Conservation (phyloP, 2,888 invertebrate species). For the Synanthedon andrenaeformis region DNA sequence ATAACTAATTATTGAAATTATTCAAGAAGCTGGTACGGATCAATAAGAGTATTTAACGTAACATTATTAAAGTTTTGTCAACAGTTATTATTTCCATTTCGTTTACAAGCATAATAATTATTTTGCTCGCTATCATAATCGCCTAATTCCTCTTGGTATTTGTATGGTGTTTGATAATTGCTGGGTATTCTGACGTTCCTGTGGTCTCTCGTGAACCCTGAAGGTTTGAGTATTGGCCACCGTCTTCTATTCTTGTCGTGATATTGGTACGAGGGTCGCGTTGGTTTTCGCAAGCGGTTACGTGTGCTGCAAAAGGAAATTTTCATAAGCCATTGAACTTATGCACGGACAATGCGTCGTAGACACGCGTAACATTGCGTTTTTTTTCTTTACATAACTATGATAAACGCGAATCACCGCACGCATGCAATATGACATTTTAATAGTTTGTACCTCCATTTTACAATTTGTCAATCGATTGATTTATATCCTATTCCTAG, state of each 20-base stretch:
- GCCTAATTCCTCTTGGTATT: background rate
- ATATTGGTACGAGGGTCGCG: constrained; percentile 38
- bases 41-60: too few relatives aligned
- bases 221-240: constrained; percentile 30
- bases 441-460: background rate
- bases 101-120: constrained; percentile 32
- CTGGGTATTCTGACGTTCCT: background rate
- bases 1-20: too few relatives aligned
- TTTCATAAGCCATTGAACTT: background rate
- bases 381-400: background rate
- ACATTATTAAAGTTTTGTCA: constrained; percentile 10
- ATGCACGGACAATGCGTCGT: background rate
- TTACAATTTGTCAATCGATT: too few relatives aligned
- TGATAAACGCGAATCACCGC: background rate
- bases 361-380: background rate
- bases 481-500: too few relatives aligned
- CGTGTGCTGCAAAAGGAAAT: constrained; percentile 28
- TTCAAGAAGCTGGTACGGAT: too few relatives aligned
- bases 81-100: constrained; percentile 32
- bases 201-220: constrained; percentile 10
- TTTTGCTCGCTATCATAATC: constrained; percentile 26
- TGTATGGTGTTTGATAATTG: constrained; percentile 4
- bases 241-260: constrained; percentile 43
- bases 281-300: constrained; percentile 35
- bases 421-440: constrained; percentile 4